Evolutionary conservation across 2,888 invertebrate genomes (phyloP).

Genomic region (Lutraria lutraria): DNA sequence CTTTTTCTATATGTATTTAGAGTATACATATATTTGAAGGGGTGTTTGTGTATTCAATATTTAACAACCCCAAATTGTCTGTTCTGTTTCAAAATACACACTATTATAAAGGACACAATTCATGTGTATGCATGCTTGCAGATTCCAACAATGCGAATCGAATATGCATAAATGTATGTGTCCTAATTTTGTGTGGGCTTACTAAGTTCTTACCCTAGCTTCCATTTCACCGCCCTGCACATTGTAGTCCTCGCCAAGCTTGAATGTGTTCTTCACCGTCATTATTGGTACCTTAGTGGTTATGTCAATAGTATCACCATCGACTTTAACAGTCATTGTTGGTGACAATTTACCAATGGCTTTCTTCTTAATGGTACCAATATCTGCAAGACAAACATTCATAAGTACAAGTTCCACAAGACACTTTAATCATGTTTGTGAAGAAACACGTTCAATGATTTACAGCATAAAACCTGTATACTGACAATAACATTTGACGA

Average conservation of each 20-base stretch:
- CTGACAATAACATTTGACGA: background rate
- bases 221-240: background rate
- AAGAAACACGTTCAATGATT: background rate
- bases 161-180: no score
- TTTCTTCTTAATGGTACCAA: slow-evolving; percentile 33
- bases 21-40: no score
- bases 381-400: background rate
- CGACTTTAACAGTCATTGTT: slow-evolving; percentile 18
- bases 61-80: no score
- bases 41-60: no score
- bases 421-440: background rate
- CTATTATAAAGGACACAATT: no score
- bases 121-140: no score
- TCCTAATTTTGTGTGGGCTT: background rate
- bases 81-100: no score
- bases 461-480: background rate
- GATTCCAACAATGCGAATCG: no score
- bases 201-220: slow-evolving; percentile 6
- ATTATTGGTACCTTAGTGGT: slow-evolving; percentile 22
- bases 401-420: background rate
- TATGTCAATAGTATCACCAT: slow-evolving; percentile 30
- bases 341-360: background rate
- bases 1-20: no score
- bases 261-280: slow-evolving; percentile 29
- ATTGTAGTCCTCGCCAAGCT: slow-evolving; percentile 35